These are phyloP conservation scores for Clarias batrachus DNA, from an alignment of 2,113 vertebrate species.

Conservation along the genomic window DNA sequence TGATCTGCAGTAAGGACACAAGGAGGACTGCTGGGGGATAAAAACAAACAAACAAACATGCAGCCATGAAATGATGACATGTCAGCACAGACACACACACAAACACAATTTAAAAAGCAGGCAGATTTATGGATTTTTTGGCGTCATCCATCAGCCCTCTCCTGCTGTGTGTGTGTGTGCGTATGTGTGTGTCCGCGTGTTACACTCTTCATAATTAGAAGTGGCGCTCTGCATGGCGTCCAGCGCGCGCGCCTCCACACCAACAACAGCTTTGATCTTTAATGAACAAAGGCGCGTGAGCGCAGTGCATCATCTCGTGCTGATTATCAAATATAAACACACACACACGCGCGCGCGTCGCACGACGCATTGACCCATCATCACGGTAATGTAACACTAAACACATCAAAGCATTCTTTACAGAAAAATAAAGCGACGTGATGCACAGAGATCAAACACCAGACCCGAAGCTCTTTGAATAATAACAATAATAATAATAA, in stretches of 20 bases:
- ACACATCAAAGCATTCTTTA: neutral
- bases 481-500: no score
- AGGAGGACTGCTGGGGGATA: neutral
- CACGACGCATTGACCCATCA: neutral
- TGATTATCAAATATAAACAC: neutral
- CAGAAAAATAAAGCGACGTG: no score
- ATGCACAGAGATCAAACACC: neutral
- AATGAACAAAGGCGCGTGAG: conserved; percentile 13
- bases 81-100: neutral
- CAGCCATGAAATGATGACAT: neutral
- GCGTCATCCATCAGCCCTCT: neutral
- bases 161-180: neutral
- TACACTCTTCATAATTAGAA: neutral
- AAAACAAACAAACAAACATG: neutral
- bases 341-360: neutral
- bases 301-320: neutral
- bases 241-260: conserved; percentile 17
- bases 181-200: neutral
- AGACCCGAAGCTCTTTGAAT: neutral
- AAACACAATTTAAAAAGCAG: neutral
- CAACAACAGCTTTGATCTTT: conserved; percentile 3
- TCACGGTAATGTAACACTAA: neutral
- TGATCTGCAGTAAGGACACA: neutral
- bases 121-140: neutral
- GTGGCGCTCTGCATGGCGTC: neutral